A percentile compares a stretch with the other conserved stretches of the same genome.
Evolutionary conservation across 2,113 vertebrate species (phyloP).

Genomic region (Platysteira castanea): DNA sequence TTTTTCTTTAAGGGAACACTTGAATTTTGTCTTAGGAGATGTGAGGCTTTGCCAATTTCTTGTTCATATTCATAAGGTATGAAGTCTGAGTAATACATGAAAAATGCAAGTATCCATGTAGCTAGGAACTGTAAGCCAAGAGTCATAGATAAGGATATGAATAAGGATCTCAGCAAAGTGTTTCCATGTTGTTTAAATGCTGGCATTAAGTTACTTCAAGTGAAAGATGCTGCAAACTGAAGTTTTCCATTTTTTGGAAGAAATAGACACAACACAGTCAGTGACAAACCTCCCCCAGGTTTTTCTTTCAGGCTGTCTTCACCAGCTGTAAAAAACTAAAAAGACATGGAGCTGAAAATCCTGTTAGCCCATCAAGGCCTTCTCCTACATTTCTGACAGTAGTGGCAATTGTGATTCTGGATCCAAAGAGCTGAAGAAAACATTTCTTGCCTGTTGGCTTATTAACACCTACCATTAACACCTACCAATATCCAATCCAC

Average conservation of each 20-base stretch:
- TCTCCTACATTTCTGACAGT: neutral
- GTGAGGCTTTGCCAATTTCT: neutral
- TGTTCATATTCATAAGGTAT: conserved; percentile 11
- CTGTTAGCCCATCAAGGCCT: neutral
- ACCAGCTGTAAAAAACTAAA: neutral
- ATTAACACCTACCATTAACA: neutral
- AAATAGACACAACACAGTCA: conserved; percentile 8
- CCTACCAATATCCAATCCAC: neutral
- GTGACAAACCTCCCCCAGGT: neutral
- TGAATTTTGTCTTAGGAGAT: neutral
- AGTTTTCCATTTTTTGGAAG: neutral
- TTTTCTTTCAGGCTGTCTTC: conserved; percentile 1
- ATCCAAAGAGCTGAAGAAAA: neutral
- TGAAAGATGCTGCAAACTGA: neutral
- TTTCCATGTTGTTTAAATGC: neutral
- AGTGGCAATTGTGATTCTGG: neutral
- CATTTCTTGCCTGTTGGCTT: neutral
- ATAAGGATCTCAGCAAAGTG: neutral
- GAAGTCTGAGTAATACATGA: neutral
- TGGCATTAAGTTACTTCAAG: neutral
- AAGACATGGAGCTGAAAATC: neutral
- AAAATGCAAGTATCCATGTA: neutral
- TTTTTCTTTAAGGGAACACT: neutral
- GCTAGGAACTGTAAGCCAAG: neutral
- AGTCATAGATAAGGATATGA: neutral